A percentile compares a stretch with the other conserved stretches of the same genome.
phyloP scores from a whole-genome alignment of 2,888 invertebrate species.

The Dyspetes luteomarginatus region DNA sequence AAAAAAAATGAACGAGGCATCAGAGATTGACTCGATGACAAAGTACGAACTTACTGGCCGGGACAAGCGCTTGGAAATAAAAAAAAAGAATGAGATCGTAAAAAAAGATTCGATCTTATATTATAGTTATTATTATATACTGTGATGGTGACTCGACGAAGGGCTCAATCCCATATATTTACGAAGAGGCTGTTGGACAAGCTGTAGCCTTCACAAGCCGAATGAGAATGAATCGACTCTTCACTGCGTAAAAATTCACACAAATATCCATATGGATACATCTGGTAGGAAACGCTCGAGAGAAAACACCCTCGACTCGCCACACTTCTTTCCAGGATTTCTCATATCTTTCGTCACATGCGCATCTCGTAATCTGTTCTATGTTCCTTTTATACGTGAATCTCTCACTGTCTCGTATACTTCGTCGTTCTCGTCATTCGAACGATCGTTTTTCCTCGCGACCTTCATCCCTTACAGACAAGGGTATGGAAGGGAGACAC shows the following conservation, averaged over 20 bases:
- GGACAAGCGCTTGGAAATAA: not conserved
- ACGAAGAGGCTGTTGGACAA: slow-evolving; percentile 80
- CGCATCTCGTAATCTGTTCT: not conserved
- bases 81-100: not conserved
- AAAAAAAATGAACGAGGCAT: not conserved
- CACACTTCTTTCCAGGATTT: not conserved
- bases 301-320: not conserved
- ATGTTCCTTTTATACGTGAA: slow-evolving; percentile 4
- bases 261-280: slow-evolving; percentile 1
- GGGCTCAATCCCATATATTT: slow-evolving; percentile 65
- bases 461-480: not conserved
- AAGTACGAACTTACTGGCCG: not conserved
- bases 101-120: slow-evolving; percentile 12
- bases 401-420: slow-evolving; percentile 36
- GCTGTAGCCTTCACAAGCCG: slow-evolving; percentile 81
- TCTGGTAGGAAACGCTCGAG: slow-evolving; percentile 8
- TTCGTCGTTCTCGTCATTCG: slow-evolving; percentile 57
- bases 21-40: not conserved
- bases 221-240: slow-evolving; percentile 82
- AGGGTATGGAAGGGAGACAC: not conserved
- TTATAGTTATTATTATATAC: slow-evolving; percentile 17
- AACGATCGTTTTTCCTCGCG: slow-evolving; percentile 39
- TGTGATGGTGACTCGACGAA: slow-evolving; percentile 56
- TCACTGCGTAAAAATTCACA: slow-evolving; percentile 21
- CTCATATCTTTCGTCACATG: slow-evolving; percentile 16